Evolutionary conservation across 1,140 invertebrate species (phyloP).

Genomic region (Drosophila repletoides): DNA sequence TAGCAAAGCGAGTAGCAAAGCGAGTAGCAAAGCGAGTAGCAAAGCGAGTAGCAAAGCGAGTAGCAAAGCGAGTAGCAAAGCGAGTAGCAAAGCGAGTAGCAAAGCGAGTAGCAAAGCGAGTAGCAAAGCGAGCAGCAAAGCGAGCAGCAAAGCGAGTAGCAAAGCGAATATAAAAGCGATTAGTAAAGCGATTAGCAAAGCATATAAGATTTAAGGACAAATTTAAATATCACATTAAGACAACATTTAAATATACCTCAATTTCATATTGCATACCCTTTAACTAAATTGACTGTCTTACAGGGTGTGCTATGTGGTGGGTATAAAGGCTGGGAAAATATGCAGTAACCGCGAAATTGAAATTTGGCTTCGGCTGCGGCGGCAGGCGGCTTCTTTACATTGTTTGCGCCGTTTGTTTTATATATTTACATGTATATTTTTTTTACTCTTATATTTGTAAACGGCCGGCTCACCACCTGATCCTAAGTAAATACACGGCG

Average conservation of each 20-base stretch:
- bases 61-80: neutral
- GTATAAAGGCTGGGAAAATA: conserved; percentile 70
- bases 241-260: neutral
- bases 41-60: too few species aligned
- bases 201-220: conserved; percentile 6
- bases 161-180: neutral
- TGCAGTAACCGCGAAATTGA: conserved; percentile 80
- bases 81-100: neutral
- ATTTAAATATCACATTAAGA: neutral
- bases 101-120: too few species aligned
- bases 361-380: conserved; percentile 58
- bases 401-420: conserved; percentile 46
- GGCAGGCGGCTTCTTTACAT: conserved; percentile 63
- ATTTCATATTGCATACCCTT: neutral
- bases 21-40: neutral
- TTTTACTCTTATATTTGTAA: conserved; percentile 10
- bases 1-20: neutral
- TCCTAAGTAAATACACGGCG: conserved; percentile 81
- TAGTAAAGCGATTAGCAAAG: neutral
- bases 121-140: neutral
- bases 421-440: neutral
- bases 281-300: neutral
- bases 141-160: neutral
- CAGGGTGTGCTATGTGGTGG: conserved; percentile 23
- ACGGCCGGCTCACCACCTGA: conserved; percentile 73